These are phyloP conservation scores for Lysandra coridon DNA, from an alignment of 2,888 invertebrate genomes.

Conservation along the genomic window DNA sequence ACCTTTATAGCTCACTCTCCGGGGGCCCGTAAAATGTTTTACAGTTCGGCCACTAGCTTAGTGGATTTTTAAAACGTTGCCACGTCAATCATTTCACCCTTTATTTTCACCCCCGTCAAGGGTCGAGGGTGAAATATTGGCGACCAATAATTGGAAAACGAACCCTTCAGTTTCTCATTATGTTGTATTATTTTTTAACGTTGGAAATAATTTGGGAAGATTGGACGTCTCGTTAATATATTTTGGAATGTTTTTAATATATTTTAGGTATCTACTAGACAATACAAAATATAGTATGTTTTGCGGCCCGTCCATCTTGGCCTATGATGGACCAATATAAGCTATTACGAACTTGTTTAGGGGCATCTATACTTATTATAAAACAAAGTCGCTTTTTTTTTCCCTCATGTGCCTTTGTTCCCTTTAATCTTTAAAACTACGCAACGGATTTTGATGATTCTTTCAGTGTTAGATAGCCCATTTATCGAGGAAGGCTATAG, in stretches of 20 bases:
- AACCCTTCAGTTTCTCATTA: conserved; percentile 10
- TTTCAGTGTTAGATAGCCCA: no score
- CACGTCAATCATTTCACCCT: conserved; percentile 17
- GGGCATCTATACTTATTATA: no score
- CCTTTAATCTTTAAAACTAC: no score
- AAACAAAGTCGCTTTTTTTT: no score
- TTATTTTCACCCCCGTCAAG: neutral
- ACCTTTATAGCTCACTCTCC: neutral
- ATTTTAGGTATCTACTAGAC: neutral
- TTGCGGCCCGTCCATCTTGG: no score
- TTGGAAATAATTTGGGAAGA: conserved; percentile 5
- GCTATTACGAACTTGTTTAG: no score
- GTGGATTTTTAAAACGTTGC: conserved; percentile 16
- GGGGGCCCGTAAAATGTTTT: conserved; percentile 44
- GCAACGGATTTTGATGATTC: no score
- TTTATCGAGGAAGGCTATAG: no score
- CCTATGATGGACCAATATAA: no score
- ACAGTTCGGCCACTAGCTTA: conserved; percentile 32
- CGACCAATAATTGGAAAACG: conserved; percentile 15
- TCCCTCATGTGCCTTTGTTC: no score
- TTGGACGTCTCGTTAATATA: neutral
- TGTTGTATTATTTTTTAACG: conserved; percentile 8
- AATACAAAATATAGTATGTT: no score
- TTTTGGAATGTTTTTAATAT: neutral
- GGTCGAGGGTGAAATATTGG: conserved; percentile 18